phyloP scores from a whole-genome alignment of 2,888 invertebrate genomes.

The Serripes groenlandicus region DNA sequence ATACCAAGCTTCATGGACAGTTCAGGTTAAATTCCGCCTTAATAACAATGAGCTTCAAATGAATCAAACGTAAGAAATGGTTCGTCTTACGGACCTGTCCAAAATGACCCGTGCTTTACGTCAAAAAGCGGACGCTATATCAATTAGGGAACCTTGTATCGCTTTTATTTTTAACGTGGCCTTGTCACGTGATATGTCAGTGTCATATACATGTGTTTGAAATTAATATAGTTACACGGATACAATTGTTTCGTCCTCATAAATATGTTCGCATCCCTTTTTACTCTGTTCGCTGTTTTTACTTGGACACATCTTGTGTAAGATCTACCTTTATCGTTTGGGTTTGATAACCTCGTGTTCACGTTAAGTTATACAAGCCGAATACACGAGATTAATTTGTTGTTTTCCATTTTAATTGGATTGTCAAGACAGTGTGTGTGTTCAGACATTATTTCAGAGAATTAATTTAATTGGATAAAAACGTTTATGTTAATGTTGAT shows the following conservation, averaged over 20 bases:
- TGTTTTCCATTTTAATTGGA: no score
- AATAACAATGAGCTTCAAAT: background rate
- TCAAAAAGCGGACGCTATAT: conserved; percentile 2
- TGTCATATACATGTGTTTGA: background rate
- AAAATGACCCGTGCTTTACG: background rate
- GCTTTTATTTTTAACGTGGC: background rate
- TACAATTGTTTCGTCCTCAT: background rate
- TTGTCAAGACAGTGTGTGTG: no score
- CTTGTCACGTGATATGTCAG: background rate
- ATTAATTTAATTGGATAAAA: no score
- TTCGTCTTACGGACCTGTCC: background rate
- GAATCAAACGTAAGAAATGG: background rate
- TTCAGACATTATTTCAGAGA: no score
- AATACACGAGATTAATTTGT: no score
- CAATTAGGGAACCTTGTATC: conserved; percentile 12
- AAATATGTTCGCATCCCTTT: background rate
- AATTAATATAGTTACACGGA: background rate
- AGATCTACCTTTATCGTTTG: background rate
- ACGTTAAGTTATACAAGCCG: no score
- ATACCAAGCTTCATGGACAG: no score
- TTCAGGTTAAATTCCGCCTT: background rate
- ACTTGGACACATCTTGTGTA: background rate
- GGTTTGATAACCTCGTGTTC: background rate
- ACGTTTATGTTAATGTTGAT: no score
- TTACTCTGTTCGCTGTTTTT: background rate